A percentile compares a stretch with the other conserved stretches of the same genome.
These are phyloP conservation scores for Holotrichia oblita DNA, from an alignment of 1,140 invertebrate genomes.

Conservation along the genomic window DNA sequence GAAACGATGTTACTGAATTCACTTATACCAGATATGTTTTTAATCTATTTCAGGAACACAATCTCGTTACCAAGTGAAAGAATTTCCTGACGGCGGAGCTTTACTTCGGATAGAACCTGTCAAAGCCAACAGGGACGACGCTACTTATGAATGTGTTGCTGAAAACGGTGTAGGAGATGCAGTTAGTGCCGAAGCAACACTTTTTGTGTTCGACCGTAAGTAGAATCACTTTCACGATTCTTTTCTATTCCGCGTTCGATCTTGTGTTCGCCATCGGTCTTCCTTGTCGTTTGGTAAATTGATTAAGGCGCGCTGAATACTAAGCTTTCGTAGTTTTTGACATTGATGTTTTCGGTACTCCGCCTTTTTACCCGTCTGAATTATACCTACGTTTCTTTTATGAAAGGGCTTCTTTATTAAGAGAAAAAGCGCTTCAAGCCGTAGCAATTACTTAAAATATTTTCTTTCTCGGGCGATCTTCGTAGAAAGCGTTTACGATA, in stretches of 20 bases:
- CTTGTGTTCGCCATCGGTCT: background rate
- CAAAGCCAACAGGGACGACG: slow-evolving; percentile 82
- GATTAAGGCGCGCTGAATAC: slow-evolving; percentile 24
- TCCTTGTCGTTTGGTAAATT: slow-evolving; percentile 1
- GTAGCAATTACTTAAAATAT: slow-evolving; percentile 32
- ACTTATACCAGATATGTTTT: background rate
- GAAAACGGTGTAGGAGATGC: slow-evolving; percentile 96
- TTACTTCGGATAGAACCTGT: slow-evolving; percentile 94
- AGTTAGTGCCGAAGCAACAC: slow-evolving; percentile 85
- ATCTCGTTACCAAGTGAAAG: slow-evolving; percentile 76
- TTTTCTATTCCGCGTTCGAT: slow-evolving; percentile 3
- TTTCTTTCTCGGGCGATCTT: background rate
- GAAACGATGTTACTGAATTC: background rate
- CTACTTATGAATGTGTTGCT: slow-evolving; percentile 94
- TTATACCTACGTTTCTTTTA: slow-evolving; percentile 12
- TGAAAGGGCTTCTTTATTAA: slow-evolving; percentile 22
- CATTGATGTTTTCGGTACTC: slow-evolving; percentile 18
- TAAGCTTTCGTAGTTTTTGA: slow-evolving; percentile 26
- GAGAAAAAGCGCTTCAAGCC: slow-evolving; percentile 19
- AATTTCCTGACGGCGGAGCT: slow-evolving; percentile 76
- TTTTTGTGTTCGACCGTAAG: slow-evolving; percentile 90
- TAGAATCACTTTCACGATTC: slow-evolving; percentile 48
- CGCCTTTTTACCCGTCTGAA: background rate
- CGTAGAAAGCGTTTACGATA: background rate
- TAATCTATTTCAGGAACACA: slow-evolving; percentile 67